Base-by-base conservation (phyloP, 2,888 invertebrate genomes). In the Arenicola marina region DNA sequence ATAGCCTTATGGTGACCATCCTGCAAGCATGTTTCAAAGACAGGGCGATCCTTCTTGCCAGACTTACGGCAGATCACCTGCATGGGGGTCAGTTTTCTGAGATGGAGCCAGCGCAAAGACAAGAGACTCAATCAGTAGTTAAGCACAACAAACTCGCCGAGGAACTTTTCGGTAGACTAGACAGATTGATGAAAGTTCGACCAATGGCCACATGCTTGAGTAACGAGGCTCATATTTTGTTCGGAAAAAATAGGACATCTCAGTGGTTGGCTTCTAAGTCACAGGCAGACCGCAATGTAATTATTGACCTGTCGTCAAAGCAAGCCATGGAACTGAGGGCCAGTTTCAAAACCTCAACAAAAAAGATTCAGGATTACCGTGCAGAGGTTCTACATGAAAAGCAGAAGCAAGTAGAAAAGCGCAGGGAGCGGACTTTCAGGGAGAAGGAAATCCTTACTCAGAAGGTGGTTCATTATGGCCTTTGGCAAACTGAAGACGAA, bases 141-240 rank as follows among this genome's bases (percentile, higher is more conserved):
- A 48, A 48, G 48, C 48, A 48, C 24, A 48, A 48, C 21, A 48
- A 48, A 48, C 21, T 48, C 7, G 15, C 48, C 7, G 48, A 48
- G 21, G 48, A 48, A 21, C 48, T 48, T 11, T 48, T 48, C 21
- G 48, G 18, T 7, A 38, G 38, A 7, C 15, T 48, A 7, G 48
- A 48, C 21, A 11, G 24, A 21, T 21, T 48, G 21, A 21, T 48
- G 15, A 11, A 48, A 21, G 7, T 48, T 11, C 15, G 48, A 21
- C 48, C 48, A 18, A 21, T 21, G 7, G 48, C 48, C 7, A 18
- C 48, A 11, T 48, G 48, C 21, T 21, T 48, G 7, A 48, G 15
- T 7, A 48, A 48, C 24, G 48, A 48, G 21, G 15, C 48, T 7
- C 48, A 48, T 21, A 48, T 48, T 21, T 7, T 18, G 18, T n/a